A percentile compares a stretch with the other conserved stretches of the same genome.
Conservation (phyloP, 2,888 invertebrate genomes). For the Epicampocera succincta region DNA sequence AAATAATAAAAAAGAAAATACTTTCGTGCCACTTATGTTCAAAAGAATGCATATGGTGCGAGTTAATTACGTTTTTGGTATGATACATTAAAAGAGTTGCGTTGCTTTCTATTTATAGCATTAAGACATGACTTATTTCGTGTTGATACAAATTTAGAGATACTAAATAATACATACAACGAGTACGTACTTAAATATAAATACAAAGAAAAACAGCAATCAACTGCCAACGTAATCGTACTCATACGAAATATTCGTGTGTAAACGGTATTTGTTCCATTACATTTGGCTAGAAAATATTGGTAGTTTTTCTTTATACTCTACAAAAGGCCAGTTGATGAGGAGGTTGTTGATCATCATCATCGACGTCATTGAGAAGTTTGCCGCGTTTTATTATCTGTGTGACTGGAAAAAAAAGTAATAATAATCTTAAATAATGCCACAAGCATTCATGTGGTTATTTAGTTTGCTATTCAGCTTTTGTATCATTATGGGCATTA, state of each 20-base stretch:
- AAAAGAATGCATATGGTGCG: not conserved
- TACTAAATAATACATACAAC: slow-evolving; percentile 23
- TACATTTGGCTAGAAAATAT: not conserved
- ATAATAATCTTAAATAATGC: slow-evolving; percentile 12
- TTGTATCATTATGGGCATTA: slow-evolving; percentile 21
- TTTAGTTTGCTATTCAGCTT: slow-evolving; percentile 20
- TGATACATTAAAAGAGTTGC: slow-evolving; percentile 34
- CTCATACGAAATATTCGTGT: not conserved
- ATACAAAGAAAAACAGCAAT: not conserved
- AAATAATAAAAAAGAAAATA: not conserved
- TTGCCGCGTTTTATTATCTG: slow-evolving; percentile 8
- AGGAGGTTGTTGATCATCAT: slow-evolving; percentile 33
- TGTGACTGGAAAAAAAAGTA: slow-evolving; percentile 16
- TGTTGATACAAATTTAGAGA: slow-evolving; percentile 55
- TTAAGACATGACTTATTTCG: slow-evolving; percentile 59
- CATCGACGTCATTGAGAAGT: slow-evolving; percentile 30
- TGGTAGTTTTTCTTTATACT: not conserved
- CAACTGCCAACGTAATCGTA: no score
- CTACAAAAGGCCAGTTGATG: not conserved
- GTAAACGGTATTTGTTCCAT: no score
- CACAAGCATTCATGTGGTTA: slow-evolving; percentile 9
- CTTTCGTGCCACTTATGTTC: not conserved
- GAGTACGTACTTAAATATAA: slow-evolving; percentile 10
- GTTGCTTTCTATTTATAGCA: slow-evolving; percentile 44
- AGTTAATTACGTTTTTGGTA: slow-evolving; percentile 14